These are phyloP conservation scores for Origma solitaria DNA, from an alignment of 2,113 vertebrate species.

Conservation along the genomic window DNA sequence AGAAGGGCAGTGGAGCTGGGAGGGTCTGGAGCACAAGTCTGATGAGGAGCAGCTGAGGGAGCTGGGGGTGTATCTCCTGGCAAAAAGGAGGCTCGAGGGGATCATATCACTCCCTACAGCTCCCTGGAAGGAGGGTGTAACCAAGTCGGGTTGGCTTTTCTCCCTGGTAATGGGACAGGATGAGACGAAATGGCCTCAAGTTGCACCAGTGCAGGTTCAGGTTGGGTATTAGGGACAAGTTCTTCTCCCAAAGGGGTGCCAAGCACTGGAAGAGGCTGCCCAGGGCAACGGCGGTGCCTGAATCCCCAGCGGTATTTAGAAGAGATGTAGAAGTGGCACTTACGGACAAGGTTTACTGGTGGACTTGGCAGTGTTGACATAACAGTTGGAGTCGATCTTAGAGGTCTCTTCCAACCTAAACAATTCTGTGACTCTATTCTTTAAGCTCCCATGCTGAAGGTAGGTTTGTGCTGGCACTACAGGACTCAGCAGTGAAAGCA, in stretches of 20 bases:
- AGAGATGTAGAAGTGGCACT: fast-evolving
- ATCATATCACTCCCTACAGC: neutral
- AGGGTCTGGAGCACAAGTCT: neutral
- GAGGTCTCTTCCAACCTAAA: neutral
- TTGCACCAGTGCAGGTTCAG: fast-evolving
- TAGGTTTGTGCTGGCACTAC: neutral
- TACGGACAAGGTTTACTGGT: neutral
- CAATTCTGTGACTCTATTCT: neutral
- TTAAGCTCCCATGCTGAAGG: neutral
- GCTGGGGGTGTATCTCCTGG: neutral
- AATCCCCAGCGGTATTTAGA: neutral
- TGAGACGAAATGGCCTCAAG: neutral
- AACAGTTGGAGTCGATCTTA: neutral
- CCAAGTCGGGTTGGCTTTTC: fast-evolving
- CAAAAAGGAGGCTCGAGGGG: neutral
- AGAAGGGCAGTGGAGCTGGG: fast-evolving
- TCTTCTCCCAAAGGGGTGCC: neutral
- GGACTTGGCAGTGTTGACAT: neutral
- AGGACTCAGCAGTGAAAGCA: neutral
- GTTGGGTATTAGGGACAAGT: neutral
- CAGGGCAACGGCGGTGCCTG: neutral
- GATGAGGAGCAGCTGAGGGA: fast-evolving
- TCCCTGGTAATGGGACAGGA: neutral
- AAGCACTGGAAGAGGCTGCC: neutral
- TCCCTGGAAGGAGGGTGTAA: neutral